A percentile compares a stretch with the other conserved stretches of the same genome.
Conservation (phyloP, 1,140 invertebrate genomes). For the Drosophila miranda region DNA sequence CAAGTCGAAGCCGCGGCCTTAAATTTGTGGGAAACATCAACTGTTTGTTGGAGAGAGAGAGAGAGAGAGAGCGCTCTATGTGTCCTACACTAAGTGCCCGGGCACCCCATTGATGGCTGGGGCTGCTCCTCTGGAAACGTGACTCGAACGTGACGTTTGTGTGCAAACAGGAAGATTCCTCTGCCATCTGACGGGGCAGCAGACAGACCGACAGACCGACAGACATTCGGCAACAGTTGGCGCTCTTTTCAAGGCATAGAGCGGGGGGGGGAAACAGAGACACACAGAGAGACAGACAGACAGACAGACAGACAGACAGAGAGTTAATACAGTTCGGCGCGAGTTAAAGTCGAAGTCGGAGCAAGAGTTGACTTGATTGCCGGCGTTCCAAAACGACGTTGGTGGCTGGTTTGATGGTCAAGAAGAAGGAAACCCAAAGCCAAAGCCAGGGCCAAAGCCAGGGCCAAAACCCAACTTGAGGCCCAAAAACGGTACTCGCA, state of each 20-base stretch:
- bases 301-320: conserved; percentile 53
- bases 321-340: conserved; percentile 78
- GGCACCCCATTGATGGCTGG: conserved; percentile 54
- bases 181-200: background rate
- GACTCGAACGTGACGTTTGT: conserved; percentile 77
- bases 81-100: conserved; percentile 33
- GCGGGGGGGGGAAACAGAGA: background rate
- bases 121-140: conserved; percentile 58
- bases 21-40: conserved; percentile 81
- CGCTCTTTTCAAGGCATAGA: no score
- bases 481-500: conserved; percentile 68
- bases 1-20: conserved; percentile 45
- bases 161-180: conserved; percentile 79
- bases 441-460: conserved; percentile 19
- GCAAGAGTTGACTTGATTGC: conserved; percentile 68
- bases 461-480: conserved; percentile 5
- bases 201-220: conserved; percentile 53
- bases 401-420: conserved; percentile 59
- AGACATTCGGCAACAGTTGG: conserved; percentile 57
- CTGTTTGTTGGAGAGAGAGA: conserved; percentile 14
- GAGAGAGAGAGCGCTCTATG: background rate
- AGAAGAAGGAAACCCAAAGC: conserved; percentile 27
- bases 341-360: conserved; percentile 36
- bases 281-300: conserved; percentile 29
- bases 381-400: conserved; percentile 39